Evolutionary conservation across 2,797 vertebrate species (phyloP).

Genomic region (Enteromius treurensis): DNA sequence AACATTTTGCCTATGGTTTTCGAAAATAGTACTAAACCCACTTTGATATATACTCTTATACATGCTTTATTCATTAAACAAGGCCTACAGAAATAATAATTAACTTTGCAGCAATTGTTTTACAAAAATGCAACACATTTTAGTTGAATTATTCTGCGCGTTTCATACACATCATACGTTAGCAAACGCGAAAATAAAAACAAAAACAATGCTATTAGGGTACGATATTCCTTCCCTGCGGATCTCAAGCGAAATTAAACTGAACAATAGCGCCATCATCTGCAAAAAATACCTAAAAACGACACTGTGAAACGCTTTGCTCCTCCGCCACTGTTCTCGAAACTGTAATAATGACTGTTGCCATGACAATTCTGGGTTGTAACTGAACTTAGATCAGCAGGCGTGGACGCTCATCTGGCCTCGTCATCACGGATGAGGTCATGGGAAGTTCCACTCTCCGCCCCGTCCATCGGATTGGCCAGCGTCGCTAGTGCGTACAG

Average conservation of each 20-base stretch:
- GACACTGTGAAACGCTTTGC: background rate
- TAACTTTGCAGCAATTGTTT: background rate
- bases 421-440: constrained; percentile 41
- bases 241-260: background rate
- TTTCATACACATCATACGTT: background rate
- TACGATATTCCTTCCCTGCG: background rate
- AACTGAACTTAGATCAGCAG: constrained; percentile 42
- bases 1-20: background rate
- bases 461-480: constrained; percentile 32
- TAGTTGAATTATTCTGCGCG: no score
- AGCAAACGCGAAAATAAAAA: background rate
- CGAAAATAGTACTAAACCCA: background rate
- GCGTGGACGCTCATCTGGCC: background rate
- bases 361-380: background rate
- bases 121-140: no score
- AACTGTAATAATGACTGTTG: constrained; percentile 4
- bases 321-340: background rate
- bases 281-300: background rate
- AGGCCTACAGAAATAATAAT: background rate
- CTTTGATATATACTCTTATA: background rate
- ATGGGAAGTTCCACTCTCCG: constrained; percentile 40
- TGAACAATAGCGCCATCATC: constrained; percentile 15
- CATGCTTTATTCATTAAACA: background rate
- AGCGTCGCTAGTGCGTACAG: background rate
- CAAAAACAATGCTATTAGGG: background rate